A percentile compares a stretch with the other conserved stretches of the same genome.
These are phyloP conservation scores for Xerus rutilus DNA, from an alignment of 2,797 vertebrate species.

Conservation along the genomic window DNA sequence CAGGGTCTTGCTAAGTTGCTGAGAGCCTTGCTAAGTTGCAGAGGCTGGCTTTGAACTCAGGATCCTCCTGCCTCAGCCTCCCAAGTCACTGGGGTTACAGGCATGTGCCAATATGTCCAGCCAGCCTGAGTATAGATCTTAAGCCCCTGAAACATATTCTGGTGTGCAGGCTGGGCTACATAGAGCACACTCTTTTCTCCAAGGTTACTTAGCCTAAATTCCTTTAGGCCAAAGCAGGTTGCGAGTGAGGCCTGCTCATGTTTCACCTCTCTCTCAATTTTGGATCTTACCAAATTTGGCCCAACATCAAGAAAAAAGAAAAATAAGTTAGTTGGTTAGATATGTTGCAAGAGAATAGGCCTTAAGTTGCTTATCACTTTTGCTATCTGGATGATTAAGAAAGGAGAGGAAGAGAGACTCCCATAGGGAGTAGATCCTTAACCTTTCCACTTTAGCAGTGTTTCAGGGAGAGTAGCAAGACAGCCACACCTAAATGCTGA, in stretches of 20 bases:
- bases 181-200: background rate
- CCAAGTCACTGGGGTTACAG: too few relatives aligned
- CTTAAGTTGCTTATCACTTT: constrained; percentile 24
- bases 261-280: background rate
- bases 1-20: too few relatives aligned
- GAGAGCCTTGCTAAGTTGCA: too few relatives aligned
- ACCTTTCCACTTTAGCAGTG: background rate
- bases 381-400: background rate
- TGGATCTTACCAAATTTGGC: background rate
- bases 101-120: too few relatives aligned
- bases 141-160: background rate
- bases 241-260: background rate
- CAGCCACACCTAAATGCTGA: constrained; percentile 2
- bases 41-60: too few relatives aligned
- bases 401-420: constrained; percentile 34
- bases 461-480: background rate
- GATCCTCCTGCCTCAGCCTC: too few relatives aligned
- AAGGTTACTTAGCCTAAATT: background rate
- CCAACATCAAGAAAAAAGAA: background rate
- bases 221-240: background rate
- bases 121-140: background rate
- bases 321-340: background rate
- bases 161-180: background rate
- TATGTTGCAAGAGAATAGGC: background rate
- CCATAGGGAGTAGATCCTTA: background rate